Base-by-base conservation (phyloP, 2,888 invertebrate genomes). In the Catocala nupta region DNA sequence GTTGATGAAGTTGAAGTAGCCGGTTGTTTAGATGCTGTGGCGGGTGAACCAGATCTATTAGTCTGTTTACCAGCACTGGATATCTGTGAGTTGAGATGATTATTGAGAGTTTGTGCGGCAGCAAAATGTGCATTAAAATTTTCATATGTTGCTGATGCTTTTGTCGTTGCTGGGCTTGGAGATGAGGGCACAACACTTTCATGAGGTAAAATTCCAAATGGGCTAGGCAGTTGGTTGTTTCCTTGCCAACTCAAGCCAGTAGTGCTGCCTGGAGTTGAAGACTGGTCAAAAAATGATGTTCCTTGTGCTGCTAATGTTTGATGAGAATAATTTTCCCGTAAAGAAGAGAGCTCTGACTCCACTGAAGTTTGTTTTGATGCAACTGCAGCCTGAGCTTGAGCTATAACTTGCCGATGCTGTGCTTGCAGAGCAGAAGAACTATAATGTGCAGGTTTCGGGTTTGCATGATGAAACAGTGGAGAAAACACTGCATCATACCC, bases 401-500 rank as follows among this genome's bases (percentile, higher is more conserved):
- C 95, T 84, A 96, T 92, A 68, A 95, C 95, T 92, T 97, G 96
- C 67, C 96, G 94, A 85, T 97, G 96, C 84, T 96, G 96, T 50
- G 95, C 95, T 82, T 93, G 95, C 88, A 95, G 94, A 50, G 63
- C 63, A 81, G 95, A 93, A 82, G 95, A 94, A 88, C 96, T 96
- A 85, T 96, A 96, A 84, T 96, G 96, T 70, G 96, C 96, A 78
- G 96, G 96, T 88, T 97, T 97, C 10, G 96, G 95, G 74, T 96
- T 96, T 58, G 96, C 96, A 93, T 97, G 97, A 88, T 97, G 97
- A 90, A 97, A 97, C 70, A 97, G 90, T 68, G 97, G 97, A 74
- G 97, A 96, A 86, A 98, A 97, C 63, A 97, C 97, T 77, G 96
- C 95, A 87, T 97, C 97, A 89, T 97, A 98, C 77, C 96, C 96